Evolutionary conservation across 2,797 vertebrate species (phyloP).

Genomic region (Diglossa cyanea): DNA sequence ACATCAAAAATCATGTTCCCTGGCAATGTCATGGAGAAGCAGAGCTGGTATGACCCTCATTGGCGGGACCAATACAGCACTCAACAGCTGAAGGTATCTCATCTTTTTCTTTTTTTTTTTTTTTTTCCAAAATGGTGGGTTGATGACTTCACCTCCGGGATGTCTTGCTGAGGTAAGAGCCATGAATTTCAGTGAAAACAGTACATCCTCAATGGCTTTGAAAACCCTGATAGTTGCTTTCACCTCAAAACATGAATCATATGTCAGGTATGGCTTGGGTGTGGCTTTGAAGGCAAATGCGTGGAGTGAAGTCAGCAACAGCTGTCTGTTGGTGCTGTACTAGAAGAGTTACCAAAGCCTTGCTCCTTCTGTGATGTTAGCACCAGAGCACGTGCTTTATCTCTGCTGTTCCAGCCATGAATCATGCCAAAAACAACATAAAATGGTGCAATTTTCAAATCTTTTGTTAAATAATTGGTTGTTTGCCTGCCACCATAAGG

Average conservation of each 20-base stretch:
- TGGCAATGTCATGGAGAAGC: not conserved
- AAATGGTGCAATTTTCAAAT: not conserved
- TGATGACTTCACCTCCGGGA: not conserved
- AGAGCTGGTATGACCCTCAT: not conserved
- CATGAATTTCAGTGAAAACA: not conserved
- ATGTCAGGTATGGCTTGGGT: not conserved
- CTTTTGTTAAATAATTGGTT: conserved; percentile 11
- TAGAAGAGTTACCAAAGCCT: not conserved
- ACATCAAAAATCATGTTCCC: not conserved
- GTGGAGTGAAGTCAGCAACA: not conserved
- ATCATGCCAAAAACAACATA: not conserved
- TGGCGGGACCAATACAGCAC: not conserved
- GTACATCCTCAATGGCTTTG: not conserved
- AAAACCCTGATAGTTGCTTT: not conserved
- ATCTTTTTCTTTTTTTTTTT: not conserved
- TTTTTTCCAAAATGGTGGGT: not conserved
- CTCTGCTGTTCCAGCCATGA: not conserved
- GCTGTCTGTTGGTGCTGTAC: not conserved
- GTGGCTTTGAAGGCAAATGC: not conserved
- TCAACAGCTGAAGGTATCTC: not conserved
- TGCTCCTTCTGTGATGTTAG: not conserved
- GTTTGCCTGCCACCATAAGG: conserved; percentile 56
- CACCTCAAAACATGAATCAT: not conserved
- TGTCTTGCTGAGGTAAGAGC: not conserved
- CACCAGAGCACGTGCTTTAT: not conserved